Percentiles rank a stretch among this genome's conserved stretches.
Evolutionary conservation across 1,140 invertebrate genomes (phyloP).

Genomic region (Drosophila kikkawai): DNA sequence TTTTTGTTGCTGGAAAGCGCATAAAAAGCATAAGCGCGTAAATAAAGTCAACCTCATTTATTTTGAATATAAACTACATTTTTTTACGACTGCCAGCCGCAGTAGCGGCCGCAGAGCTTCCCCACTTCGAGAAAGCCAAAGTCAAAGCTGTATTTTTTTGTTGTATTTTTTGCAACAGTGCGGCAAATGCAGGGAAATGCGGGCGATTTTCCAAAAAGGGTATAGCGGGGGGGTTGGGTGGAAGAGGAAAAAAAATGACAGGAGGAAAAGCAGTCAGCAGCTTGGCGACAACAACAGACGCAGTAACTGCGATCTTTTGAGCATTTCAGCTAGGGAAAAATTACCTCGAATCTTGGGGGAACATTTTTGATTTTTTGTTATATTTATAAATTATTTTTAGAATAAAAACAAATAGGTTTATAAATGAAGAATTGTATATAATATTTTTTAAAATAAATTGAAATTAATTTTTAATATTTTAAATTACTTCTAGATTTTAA

Average conservation of each 20-base stretch:
- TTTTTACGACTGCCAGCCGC: conserved; percentile 75
- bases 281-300: conserved; percentile 36
- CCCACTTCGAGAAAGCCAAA: conserved; percentile 50
- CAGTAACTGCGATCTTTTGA: conserved; percentile 11
- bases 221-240: not conserved
- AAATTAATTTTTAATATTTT: not conserved
- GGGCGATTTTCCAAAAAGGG: conserved; percentile 6
- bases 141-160: conserved; percentile 61
- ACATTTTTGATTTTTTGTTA: not conserved
- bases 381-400: not conserved
- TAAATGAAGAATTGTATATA: not conserved
- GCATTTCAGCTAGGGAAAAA: conserved; percentile 12
- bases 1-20: conserved; percentile 69
- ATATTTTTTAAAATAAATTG: not conserved
- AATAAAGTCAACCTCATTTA: conserved; percentile 83
- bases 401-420: not conserved
- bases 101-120: conserved; percentile 18
- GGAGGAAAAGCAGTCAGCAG: conserved; percentile 25
- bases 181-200: conserved; percentile 22
- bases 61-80: conserved; percentile 84
- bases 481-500: not conserved
- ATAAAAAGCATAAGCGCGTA: conserved; percentile 83
- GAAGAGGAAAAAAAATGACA: conserved; percentile 1
- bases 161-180: conserved; percentile 55
- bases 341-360: not conserved